Conservation (phyloP, 2,888 invertebrate genomes). For the Epistrophella euchroma region DNA sequence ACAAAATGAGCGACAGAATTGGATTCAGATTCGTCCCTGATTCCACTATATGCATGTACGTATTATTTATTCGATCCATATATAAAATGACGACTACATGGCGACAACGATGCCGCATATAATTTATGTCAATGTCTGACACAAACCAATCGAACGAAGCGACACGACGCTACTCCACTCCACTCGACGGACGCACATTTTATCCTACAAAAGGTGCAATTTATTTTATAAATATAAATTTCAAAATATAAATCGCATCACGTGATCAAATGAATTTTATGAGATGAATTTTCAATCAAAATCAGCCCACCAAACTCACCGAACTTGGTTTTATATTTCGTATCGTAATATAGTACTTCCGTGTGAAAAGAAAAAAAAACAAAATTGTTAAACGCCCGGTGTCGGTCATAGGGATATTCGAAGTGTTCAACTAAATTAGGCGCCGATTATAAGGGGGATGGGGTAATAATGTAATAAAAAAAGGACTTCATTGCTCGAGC, state of each 20-base stretch:
- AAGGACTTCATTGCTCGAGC: no score
- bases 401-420: neutral
- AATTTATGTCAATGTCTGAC: constrained; percentile 72
- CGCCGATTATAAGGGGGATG: neutral
- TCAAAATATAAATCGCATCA: constrained; percentile 59
- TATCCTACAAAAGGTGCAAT: constrained; percentile 34
- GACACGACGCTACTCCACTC: neutral
- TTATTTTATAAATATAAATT: constrained; percentile 14
- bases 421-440: no score
- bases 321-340: constrained; percentile 19
- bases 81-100: constrained; percentile 56
- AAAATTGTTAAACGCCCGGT: no score
- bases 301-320: constrained; percentile 41
- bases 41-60: neutral
- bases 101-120: constrained; percentile 64
- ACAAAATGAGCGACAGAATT: constrained; percentile 70
- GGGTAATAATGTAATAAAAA: no score
- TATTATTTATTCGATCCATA: constrained; percentile 8
- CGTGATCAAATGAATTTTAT: constrained; percentile 75
- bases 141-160: constrained; percentile 54
- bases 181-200: neutral
- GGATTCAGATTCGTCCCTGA: constrained; percentile 55
- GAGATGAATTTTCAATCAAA: constrained; percentile 76
- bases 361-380: neutral
- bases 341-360: constrained; percentile 21